Evolutionary conservation across 2,113 vertebrate species (phyloP), one percentile per base, ranked within the genome.

Genomic region (Corydoras maculifer): DNA sequence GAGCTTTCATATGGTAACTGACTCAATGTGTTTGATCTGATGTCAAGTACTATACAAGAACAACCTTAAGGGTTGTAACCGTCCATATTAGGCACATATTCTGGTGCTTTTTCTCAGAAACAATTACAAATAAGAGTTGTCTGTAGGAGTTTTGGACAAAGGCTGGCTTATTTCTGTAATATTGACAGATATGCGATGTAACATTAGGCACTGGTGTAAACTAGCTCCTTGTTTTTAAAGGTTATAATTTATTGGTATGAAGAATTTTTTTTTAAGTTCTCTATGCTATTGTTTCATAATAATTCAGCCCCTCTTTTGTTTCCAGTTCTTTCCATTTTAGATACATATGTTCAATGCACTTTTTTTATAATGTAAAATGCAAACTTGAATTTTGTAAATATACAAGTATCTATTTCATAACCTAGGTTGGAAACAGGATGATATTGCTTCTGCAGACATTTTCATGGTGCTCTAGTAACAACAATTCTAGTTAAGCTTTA

Each of bases 311-410:
- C 72, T 31, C 25, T 65, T 70, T 71, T 71, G 60, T 66, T 76
- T 51, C 74, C 14, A 48, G 67, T 9, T 30, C 9, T 67, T 80
- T 75, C 30, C 12, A 62, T 25, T 54, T 51, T 74, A 29, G 48
- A 70, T 63, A 25, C 58, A 70, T 72, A 80, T 69, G 76, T 83
- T 85, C 83, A 80, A 90, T 89, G 89, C 89, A 90, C 89, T 82
- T 82, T 88, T 87, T 76, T 43, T 5, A 1, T 43, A 43, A 43
- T 43, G 35, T 43, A 43, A 4, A 43, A 43, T 43, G 35, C 35
- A 43, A 43, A 43, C 35, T 43, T 43, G 35, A 43, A 43, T 43
- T 43, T 43, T 43, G 35, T 43, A 43, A 25, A 25, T 25, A 25
- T 25, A 25, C 18, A 43, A 43, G 35, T 43, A 43, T 43, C 35